These are phyloP conservation scores for Psilopsiagon aymara DNA, from an alignment of 2,113 vertebrate genomes.

Conservation along the genomic window DNA sequence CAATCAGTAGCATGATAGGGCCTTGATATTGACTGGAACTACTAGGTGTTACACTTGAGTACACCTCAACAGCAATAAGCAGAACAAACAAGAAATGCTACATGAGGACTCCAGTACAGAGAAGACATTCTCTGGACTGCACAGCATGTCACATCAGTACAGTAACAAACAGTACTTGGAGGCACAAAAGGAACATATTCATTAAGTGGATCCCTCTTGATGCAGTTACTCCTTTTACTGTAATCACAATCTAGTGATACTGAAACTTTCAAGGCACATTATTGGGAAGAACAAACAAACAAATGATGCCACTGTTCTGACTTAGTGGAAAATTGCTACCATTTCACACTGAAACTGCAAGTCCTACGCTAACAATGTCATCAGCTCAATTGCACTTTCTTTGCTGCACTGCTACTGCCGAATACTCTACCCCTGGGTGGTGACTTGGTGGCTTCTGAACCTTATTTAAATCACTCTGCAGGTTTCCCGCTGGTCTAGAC, in stretches of 20 bases:
- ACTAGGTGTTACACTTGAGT: neutral
- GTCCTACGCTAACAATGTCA: accelerated
- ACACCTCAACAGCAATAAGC: neutral
- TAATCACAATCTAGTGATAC: neutral
- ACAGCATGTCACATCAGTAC: neutral
- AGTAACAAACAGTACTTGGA: neutral
- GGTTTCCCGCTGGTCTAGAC: neutral
- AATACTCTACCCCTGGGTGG: neutral
- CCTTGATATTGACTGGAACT: neutral
- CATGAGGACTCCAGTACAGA: neutral
- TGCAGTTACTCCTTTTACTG: neutral
- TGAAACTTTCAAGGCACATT: neutral
- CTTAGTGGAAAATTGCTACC: neutral
- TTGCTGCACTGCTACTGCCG: neutral
- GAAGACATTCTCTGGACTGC: neutral
- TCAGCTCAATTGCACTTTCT: neutral
- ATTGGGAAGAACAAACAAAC: neutral
- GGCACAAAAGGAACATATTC: neutral
- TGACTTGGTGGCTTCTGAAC: too few species aligned
- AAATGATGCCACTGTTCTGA: neutral
- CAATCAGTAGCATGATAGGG: neutral
- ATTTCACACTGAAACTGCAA: neutral
- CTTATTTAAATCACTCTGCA: neutral
- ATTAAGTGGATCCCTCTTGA: neutral
- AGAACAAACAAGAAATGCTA: neutral